Evolutionary conservation across 2,888 invertebrate genomes (phyloP).

Genomic region (Mayetiola destructor): DNA sequence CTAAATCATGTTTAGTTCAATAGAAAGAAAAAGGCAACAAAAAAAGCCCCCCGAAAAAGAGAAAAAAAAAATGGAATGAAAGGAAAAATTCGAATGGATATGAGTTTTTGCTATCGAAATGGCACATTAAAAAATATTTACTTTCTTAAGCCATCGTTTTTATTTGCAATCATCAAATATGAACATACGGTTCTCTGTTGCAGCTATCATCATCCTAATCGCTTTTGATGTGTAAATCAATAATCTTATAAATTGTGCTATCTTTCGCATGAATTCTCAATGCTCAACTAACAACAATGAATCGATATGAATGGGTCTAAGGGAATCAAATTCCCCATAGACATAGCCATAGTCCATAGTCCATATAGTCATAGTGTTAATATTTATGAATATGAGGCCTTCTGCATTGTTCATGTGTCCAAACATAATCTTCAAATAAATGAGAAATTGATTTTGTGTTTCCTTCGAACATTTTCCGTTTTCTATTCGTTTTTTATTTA

Average conservation of each 20-base stretch:
- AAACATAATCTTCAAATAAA: constrained; percentile 12
- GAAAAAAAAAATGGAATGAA: too few species aligned
- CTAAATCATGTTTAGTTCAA: too few species aligned
- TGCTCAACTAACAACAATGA: too few species aligned
- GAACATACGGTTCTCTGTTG: neutral
- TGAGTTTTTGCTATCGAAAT: too few species aligned
- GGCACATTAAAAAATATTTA: constrained; percentile 1
- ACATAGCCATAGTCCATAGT: constrained; percentile 8
- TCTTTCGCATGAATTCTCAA: neutral
- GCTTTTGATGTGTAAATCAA: constrained; percentile 7
- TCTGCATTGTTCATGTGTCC: constrained; percentile 9
- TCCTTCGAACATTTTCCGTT: neutral
- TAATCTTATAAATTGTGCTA: neutral
- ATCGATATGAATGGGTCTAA: too few species aligned
- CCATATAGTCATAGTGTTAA: too few species aligned
- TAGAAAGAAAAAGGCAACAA: too few species aligned
- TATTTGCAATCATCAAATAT: neutral
- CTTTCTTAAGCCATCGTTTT: neutral
- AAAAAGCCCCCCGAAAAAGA: too few species aligned
- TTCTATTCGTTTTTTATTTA: neutral
- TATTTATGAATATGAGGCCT: neutral
- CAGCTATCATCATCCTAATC: neutral
- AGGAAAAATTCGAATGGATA: too few species aligned
- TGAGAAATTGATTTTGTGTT: constrained; percentile 8
- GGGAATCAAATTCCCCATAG: neutral